Evolutionary conservation across 2,888 invertebrate genomes (phyloP), one percentile per base, ranked within the genome.

Genomic region (Lycia hirtaria): DNA sequence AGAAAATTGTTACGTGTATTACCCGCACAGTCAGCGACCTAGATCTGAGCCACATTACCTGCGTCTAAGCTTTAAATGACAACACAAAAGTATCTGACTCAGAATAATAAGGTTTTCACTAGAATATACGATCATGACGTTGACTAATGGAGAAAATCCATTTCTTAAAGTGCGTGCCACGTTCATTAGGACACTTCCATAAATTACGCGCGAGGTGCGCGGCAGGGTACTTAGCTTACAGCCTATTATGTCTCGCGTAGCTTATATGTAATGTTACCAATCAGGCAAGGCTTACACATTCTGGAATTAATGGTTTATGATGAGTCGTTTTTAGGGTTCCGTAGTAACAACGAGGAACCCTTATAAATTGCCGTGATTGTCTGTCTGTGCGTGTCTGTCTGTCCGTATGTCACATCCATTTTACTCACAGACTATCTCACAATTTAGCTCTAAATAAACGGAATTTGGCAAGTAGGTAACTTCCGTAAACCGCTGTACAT

Each of bases 111-210:
- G 67, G 71, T 70, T 64, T 65, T 70, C 60, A 64, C 60, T 72
- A 71, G 71, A 73, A 73, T 77, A 76, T 72, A 73, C 66, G 67
- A 76, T 75, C 62, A 62, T 73, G 83, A 82, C 83, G 62, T 79
- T 82, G 84, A 84, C 72, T 78, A 81, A 85, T 85, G 81, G 76
- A 76, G 68, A 75, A 81, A 75, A 78, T 78, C 81, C 81, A 83
- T 84, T 82, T 81, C 80, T 75, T 71, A 77, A 79, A 83, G 82
- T 83, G 81, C 80, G 75, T 78, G 68, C 69, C 64, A 71, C 69
- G 72, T 77, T 74, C 72, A 74, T 76, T 77, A 72, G 68, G 67
- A 74, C 69, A 73, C 76, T 73, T 77, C 68, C 72, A 81, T 78
- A 79, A 77, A 79, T 78, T 76, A 76, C 64, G 26, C 38, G 52